These are phyloP conservation scores for Eustalomyia histrio DNA, from an alignment of 2,888 invertebrate species.

Conservation along the genomic window DNA sequence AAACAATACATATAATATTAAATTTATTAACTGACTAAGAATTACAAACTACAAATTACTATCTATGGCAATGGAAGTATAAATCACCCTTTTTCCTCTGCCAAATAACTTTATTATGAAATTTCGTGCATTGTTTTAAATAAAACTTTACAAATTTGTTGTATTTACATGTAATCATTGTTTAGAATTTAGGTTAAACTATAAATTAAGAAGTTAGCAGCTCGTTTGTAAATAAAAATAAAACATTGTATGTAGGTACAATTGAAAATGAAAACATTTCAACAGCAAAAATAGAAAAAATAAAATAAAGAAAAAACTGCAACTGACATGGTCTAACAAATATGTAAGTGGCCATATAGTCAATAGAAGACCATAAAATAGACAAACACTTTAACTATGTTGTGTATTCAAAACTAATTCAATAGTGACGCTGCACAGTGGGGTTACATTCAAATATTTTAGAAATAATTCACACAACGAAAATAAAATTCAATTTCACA, in stretches of 20 bases:
- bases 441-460: no score
- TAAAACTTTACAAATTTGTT: conserved; percentile 3
- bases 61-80: no score
- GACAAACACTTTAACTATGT: conserved; percentile 39
- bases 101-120: not conserved
- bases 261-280: conserved; percentile 29
- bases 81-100: conserved; percentile 5
- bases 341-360: conserved; percentile 14
- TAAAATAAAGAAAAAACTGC: conserved; percentile 10
- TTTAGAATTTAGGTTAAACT: conserved; percentile 58
- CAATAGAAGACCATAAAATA: conserved; percentile 19
- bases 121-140: not conserved
- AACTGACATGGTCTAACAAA: conserved; percentile 43
- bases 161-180: conserved; percentile 30
- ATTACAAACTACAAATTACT: no score
- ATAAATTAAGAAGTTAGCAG: conserved; percentile 62
- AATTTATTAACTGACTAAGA: no score
- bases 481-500: no score
- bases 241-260: conserved; percentile 16
- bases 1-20: no score
- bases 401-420: conserved; percentile 6
- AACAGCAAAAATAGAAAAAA: conserved; percentile 1
- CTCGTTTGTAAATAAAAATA: conserved; percentile 51
- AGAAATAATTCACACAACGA: no score
- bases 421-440: conserved; percentile 1